Conservation (phyloP, 2,113 vertebrate genomes). For the Craseonycteris thonglongyai region DNA sequence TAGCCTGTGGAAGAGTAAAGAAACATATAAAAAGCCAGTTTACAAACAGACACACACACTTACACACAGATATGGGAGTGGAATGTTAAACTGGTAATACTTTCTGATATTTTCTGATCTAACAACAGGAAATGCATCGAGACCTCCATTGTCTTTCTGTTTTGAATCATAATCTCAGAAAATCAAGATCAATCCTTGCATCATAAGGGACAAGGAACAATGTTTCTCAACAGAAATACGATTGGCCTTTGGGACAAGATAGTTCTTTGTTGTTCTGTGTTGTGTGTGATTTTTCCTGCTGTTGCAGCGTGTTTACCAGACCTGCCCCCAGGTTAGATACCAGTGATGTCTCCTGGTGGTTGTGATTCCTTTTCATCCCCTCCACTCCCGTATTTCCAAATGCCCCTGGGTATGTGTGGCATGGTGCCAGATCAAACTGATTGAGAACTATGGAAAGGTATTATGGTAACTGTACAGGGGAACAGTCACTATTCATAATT, state of each 20-base stretch:
- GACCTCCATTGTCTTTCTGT: background rate
- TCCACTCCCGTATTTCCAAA: background rate
- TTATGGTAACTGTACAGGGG: background rate
- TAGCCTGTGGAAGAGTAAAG: background rate
- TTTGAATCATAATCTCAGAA: slow-evolving; percentile 13
- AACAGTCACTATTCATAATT: background rate
- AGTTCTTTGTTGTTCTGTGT: background rate
- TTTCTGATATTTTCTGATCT: background rate
- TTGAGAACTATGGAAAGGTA: background rate
- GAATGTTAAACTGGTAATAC: background rate
- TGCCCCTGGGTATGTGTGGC: background rate
- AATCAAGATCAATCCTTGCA: background rate
- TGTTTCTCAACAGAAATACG: background rate
- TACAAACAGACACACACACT: background rate
- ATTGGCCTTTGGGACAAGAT: background rate
- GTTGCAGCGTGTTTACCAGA: background rate
- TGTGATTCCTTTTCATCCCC: background rate
- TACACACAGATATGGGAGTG: background rate
- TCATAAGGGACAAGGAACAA: background rate
- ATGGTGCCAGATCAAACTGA: background rate
- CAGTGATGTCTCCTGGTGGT: background rate
- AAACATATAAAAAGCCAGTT: background rate
- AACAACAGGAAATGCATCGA: background rate
- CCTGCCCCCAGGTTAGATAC: background rate
- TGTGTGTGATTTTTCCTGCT: background rate